Evolutionary conservation across 2,888 invertebrate species (phyloP), one percentile per base, ranked within the genome.

Genomic region (Pachycephus smyrnensis): DNA sequence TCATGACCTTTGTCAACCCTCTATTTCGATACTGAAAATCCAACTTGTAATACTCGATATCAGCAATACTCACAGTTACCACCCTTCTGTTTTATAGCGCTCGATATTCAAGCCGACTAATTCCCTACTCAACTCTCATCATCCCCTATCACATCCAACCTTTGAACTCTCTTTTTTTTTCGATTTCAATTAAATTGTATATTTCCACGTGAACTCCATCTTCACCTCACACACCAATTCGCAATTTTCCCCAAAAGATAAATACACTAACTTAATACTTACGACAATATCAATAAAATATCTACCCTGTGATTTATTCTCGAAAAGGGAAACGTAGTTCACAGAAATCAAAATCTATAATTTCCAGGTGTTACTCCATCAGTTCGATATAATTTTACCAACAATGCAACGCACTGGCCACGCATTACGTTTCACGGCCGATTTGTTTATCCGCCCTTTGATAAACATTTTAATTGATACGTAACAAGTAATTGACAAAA

Each of bases 391-490:
- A 33, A 71, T 31, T 71, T 71, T 31, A 71, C 32, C 71, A 30
- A 23, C 12, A 9, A 15, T 71, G 9, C 0, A 32, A 71, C 0
- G 32, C 30, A 2, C 11, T 33, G 12, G 31, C 32, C 12, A 23
- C 71, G 71, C 32, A 23, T 71, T 71, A 2, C 71, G 6, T 23
- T 55, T 55, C 23, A 55, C 55, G 23, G 9, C 9, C 40, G 30
- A 69, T 69, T 3, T 33, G 12, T 71, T 71, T 33, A 23, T 71
- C 2, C 12, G 3, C 12, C 71, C 32, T 73, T 78, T 35, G 80
- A 76, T 77, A 80, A 80, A 80, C 77, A 78, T 80, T 81, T 81
- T 80, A 80, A 81, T 81, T 79, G 75, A 76, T 80, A 76, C 73
- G 79, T 77, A 80, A 80, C 77, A 71, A 75, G 75, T 75, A 37